Base-by-base conservation (phyloP, 2,113 vertebrate species). In the Orthonyx spaldingii region DNA sequence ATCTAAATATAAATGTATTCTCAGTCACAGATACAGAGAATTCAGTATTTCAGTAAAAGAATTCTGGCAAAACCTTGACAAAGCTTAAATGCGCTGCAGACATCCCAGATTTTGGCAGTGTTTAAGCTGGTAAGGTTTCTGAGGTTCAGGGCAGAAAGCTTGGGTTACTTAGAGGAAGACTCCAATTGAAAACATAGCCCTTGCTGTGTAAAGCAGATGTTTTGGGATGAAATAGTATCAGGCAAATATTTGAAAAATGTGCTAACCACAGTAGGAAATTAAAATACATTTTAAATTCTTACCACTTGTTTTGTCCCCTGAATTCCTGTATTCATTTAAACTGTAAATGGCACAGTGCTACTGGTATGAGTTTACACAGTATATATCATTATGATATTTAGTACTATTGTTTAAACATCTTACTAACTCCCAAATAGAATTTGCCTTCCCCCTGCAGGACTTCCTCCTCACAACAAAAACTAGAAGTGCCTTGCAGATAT, bases 361-460 rank as follows among this genome's bases (percentile, higher is more conserved):
- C 32, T 19, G 9, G 41, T 37, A 68, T n/a, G 49, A n/a, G 72
- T 79, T 93, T 68, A 68, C 21, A 82, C 41, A 44, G 7, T 35
- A 61, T 19, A 20, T 30, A 53, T 41, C 27, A 49, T 69, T 70
- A 56, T 39, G 37, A 55, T 75, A 87, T 74, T 87, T 71, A 71
- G 78, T 63, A 52, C 44, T 66, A 30, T 35, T 60, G 30, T 69
- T 93, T 44, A 95, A 95, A 86, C 20, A 52, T 32, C 55, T 50
- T 90, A 80, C 70, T 65, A 90, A 66, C 35, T 76, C 26, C 30
- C 32, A 61, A 50, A 72, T 16, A 59, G 56, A 88, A 72, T 42
- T 44, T 61, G 23, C 16, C 23, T 53, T 17, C 7, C 4, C 9
- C 6, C 22, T 0, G 0, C 60, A 16, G 33, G 52, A 81, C 28